Conservation (phyloP, 2,113 vertebrate genomes). For the Pseudopipra pipra region DNA sequence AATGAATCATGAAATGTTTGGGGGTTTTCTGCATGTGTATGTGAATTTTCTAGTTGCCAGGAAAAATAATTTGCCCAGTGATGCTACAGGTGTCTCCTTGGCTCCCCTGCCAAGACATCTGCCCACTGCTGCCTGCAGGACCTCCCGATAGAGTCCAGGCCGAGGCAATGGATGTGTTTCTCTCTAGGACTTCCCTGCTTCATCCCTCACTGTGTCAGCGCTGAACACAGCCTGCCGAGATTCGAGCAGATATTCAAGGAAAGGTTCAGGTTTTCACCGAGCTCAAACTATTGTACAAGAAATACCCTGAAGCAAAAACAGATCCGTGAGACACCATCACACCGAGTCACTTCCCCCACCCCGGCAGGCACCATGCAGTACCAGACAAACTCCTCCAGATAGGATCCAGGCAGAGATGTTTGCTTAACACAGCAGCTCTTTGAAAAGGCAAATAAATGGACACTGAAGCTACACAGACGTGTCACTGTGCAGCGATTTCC, state of each 20-base stretch:
- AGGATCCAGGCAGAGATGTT: conserved; percentile 56
- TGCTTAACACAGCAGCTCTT: conserved; percentile 69
- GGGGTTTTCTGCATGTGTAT: rapidly evolving
- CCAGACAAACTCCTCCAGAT: conserved; percentile 59
- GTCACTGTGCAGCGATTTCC: conserved; percentile 66
- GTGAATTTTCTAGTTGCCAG: background rate
- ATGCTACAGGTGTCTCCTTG: conserved; percentile 22
- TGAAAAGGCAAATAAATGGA: conserved; percentile 68
- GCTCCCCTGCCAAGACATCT: conserved; percentile 45
- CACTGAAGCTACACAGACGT: conserved; percentile 62
- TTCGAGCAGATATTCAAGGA: background rate
- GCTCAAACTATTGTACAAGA: conserved; percentile 29
- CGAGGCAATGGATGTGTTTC: background rate
- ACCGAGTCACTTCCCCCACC: background rate
- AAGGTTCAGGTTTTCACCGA: conserved; percentile 25
- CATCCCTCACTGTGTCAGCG: background rate
- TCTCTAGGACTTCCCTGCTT: conserved; percentile 7
- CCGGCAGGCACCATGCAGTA: background rate
- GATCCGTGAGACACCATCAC: background rate
- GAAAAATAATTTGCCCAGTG: background rate
- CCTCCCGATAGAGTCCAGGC: background rate
- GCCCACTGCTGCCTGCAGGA: conserved; percentile 13
- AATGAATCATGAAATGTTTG: background rate
- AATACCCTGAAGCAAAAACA: conserved; percentile 52
- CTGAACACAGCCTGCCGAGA: conserved; percentile 24